phyloP scores from a whole-genome alignment of 2,888 invertebrate species.

The Abrostola triplasia region DNA sequence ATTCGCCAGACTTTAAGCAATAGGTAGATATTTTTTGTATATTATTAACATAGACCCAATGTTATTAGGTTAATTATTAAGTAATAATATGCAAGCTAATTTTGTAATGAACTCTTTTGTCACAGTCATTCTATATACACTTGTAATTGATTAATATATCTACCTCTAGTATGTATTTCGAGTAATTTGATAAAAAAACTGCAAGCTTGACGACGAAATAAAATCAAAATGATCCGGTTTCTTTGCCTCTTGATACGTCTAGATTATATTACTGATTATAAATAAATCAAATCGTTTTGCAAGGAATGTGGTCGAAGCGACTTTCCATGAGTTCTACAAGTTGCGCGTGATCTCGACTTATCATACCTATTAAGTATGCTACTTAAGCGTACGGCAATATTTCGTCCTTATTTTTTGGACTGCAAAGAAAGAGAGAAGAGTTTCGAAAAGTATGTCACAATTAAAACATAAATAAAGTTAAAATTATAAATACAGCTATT shows the following conservation, averaged over 20 bases:
- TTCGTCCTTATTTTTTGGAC: slow-evolving; percentile 15
- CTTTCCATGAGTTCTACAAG: slow-evolving; percentile 63
- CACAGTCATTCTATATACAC: no score
- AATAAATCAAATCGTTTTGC: slow-evolving; percentile 64
- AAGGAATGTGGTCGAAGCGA: slow-evolving; percentile 68
- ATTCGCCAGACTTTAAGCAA: no score
- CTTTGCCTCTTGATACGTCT: neutral
- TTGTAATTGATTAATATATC: no score
- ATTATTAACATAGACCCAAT: no score
- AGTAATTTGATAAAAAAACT: neutral
- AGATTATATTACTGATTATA: slow-evolving; percentile 30
- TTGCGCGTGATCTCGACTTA: slow-evolving; percentile 26
- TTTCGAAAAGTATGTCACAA: slow-evolving; percentile 19
- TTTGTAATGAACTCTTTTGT: no score
- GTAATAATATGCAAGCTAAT: no score
- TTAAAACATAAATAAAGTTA: slow-evolving; percentile 2
- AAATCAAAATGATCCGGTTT: neutral
- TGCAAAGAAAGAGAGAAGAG: slow-evolving; percentile 19
- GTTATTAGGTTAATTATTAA: no score
- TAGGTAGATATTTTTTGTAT: no score
- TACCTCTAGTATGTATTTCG: no score
- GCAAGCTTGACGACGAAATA: neutral
- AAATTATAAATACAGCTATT: slow-evolving; percentile 14
- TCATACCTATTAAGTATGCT: slow-evolving; percentile 16
- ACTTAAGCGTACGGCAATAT: slow-evolving; percentile 9